These are phyloP conservation scores for Beroe ovata DNA, from an alignment of 37 sponge, comb jelly and placozoan species.

Conservation along the genomic window DNA sequence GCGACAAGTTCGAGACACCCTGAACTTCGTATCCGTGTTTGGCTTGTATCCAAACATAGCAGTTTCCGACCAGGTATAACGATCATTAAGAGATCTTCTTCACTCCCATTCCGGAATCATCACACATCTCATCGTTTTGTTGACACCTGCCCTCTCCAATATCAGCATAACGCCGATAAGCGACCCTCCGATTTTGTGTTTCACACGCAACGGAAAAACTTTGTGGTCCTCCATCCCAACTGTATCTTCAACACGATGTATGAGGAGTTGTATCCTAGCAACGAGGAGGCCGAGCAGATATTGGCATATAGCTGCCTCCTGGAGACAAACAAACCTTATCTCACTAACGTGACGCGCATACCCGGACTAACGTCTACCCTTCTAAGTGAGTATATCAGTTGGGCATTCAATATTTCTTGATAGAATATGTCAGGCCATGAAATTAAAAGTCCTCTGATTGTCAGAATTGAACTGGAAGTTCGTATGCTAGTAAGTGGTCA, in stretches of 20 bases:
- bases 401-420: no score
- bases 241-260: slow-evolving; percentile 26
- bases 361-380: slow-evolving; percentile 81
- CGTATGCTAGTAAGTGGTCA: no score
- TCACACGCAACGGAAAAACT: slow-evolving; percentile 57
- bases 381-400: slow-evolving; percentile 70
- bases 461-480: no score
- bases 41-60: slow-evolving; percentile 94
- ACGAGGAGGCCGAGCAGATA: slow-evolving; percentile 2
- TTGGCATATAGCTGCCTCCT: slow-evolving; percentile 75
- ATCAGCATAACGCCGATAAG: slow-evolving; percentile 57
- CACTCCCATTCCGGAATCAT: no score
- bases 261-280: slow-evolving; percentile 47
- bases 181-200: slow-evolving; percentile 47
- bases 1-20: slow-evolving; percentile 48
- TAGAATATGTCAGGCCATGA: no score
- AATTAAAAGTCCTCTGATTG: no score
- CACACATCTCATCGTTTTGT: no score
- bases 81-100: neutral
- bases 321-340: slow-evolving; percentile 92
- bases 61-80: slow-evolving; percentile 69
- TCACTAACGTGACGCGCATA: slow-evolving; percentile 76
- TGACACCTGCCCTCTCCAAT: no score
- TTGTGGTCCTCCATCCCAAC: slow-evolving; percentile 55
- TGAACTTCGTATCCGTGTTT: slow-evolving; percentile 64